Percentiles rank a stretch among this genome's conserved stretches.
Evolutionary conservation across 2,888 invertebrate species (phyloP).

Genomic region (Gymnosoma rotundatum): DNA sequence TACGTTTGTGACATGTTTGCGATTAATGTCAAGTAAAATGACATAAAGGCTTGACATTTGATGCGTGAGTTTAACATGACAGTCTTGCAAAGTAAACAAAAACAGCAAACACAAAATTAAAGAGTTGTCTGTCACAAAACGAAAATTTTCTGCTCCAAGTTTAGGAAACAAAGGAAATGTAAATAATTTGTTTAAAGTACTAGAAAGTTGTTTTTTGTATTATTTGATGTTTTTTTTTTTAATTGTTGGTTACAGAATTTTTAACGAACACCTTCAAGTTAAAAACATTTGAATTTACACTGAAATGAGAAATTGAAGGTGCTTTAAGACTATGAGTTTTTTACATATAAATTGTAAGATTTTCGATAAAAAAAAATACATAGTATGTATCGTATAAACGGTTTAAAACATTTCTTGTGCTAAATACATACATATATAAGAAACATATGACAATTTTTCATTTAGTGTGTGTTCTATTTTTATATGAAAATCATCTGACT

Average conservation of each 20-base stretch:
- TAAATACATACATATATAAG: no score
- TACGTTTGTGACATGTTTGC: constrained; percentile 65
- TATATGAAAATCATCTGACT: no score
- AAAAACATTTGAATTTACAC: constrained; percentile 13
- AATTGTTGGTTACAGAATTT: not conserved
- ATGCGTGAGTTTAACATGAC: constrained; percentile 57
- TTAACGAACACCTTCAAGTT: not conserved
- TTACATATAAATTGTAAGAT: no score
- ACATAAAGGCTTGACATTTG: constrained; percentile 60
- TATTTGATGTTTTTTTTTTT: not conserved
- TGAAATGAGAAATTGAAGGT: no score
- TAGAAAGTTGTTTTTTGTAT: no score
- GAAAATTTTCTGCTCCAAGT: not conserved
- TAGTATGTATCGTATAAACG: no score
- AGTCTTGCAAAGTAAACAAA: not conserved
- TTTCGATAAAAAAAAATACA: no score
- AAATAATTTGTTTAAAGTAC: not conserved
- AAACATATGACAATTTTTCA: no score
- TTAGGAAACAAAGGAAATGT: not conserved
- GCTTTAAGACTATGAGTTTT: no score
- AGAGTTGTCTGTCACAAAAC: constrained; percentile 45
- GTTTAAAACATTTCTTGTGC: no score
- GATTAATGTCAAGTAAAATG: constrained; percentile 69
- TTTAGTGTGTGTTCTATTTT: no score
- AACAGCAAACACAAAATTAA: not conserved